Percentiles rank a stretch among this genome's conserved stretches.
These are phyloP conservation scores for Leuciscus waleckii DNA, from an alignment of 2,797 vertebrate species.

Conservation along the genomic window DNA sequence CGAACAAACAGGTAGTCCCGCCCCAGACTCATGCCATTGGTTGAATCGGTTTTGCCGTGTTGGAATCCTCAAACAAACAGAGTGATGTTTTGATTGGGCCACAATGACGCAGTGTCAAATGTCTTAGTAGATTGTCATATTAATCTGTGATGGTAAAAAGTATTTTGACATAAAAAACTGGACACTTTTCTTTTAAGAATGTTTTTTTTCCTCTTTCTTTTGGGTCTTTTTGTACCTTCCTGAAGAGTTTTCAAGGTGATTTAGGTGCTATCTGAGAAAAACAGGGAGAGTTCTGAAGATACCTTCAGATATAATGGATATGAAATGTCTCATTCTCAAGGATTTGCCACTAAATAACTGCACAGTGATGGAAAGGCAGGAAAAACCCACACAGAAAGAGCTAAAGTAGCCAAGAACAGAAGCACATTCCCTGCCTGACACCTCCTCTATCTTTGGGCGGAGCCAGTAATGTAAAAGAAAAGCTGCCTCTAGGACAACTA, in stretches of 20 bases:
- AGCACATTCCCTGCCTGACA: background rate
- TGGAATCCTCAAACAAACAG: no score
- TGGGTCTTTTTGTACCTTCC: background rate
- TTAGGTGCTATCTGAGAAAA: background rate
- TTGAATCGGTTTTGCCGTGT: background rate
- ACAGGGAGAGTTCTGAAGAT: background rate
- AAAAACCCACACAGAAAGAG: background rate
- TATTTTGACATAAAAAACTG: background rate
- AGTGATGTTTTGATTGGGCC: background rate
- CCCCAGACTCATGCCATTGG: no score
- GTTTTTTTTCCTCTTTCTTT: background rate
- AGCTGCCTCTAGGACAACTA: conserved; percentile 45
- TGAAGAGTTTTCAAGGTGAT: conserved; percentile 10
- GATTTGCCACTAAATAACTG: conserved; percentile 26
- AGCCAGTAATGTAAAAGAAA: conserved; percentile 44
- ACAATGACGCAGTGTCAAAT: background rate
- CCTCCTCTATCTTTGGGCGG: conserved; percentile 19
- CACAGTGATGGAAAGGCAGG: background rate
- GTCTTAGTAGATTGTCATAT: background rate
- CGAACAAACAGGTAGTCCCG: background rate
- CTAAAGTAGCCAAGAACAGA: conserved; percentile 14
- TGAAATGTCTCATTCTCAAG: conserved; percentile 10
- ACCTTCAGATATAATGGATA: background rate
- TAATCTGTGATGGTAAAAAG: background rate
- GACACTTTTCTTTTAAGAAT: background rate